Base-by-base conservation (phyloP, 2,113 vertebrate species). In the Camelus bactrianus region DNA sequence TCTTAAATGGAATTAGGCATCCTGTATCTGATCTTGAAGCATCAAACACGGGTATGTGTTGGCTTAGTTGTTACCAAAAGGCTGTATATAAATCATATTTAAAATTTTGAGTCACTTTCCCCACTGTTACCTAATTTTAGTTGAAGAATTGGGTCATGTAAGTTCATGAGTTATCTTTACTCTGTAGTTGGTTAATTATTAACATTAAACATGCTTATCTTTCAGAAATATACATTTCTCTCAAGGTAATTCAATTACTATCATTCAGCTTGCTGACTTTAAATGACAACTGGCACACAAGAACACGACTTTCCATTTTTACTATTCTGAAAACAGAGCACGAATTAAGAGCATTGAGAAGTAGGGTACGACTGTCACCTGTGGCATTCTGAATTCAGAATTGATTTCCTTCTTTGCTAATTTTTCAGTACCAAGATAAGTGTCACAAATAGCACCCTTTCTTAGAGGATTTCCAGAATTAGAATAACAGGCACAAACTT, bases 301-400 rank as follows among this genome's bases (percentile, higher is more conserved):
- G 97, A 96, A 93, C 70, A 4, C 0, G 0, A 30, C 13, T 96
- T 97, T 96, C 35, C 81, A 48, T 30, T 96, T 96, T 98, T 88
- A 91, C 85, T 92, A 38, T 91, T 97, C 94, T 96, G 94, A 97
- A 97, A 95, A 93, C 94, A 89, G 82, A 95, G 20, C 54, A 72
- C 22, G 4, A 89, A 87, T 94, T 88, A 88, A 85, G 69, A 97
- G 69, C 91, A 38, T 84, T 90, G 94, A 97, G 95, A 92, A 97
- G 81, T 54, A 87, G 82, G 30, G 67, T 82, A 88, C 81, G 22
- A 75, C 67, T 98, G 96, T 90, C 20, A 85, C 93, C 96, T 97
- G 62, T 94, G 88, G 77, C 91, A 60, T 35, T 77, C 95, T 94
- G 87, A 95, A 88, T 98, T 97, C 1, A 9, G 95, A 73, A 84